Evolutionary conservation across 2,888 invertebrate species (phyloP).

Genomic region (Tiliacea citrago): DNA sequence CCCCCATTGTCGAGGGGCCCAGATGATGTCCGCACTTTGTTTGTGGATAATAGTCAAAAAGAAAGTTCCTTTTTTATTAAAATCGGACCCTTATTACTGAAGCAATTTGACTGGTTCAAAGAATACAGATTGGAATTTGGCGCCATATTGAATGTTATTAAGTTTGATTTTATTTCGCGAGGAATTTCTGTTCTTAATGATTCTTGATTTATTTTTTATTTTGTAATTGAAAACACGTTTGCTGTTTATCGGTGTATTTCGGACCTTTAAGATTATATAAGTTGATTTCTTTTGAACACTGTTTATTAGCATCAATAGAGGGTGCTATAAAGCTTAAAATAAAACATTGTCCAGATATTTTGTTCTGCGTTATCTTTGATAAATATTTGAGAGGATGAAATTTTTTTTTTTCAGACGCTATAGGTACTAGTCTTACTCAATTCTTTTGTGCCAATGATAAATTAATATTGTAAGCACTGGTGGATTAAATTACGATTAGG

Average conservation of each 20-base stretch:
- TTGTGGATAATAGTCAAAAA: slow-evolving; percentile 71
- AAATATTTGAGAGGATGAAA: not conserved
- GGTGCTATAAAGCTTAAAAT: not conserved
- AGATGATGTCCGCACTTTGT: slow-evolving; percentile 78
- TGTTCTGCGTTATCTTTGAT: not conserved
- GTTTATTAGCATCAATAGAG: not conserved
- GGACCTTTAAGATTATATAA: not conserved
- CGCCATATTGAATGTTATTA: slow-evolving; percentile 85
- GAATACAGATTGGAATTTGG: slow-evolving; percentile 83
- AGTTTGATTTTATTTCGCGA: slow-evolving; percentile 67
- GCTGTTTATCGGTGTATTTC: not conserved
- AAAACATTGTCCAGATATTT: not conserved
- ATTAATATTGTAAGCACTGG: slow-evolving; percentile 22
- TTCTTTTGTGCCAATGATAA: not conserved
- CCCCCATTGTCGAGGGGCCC: slow-evolving; percentile 68
- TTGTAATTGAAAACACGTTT: slow-evolving; percentile 49
- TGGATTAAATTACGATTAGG: slow-evolving; percentile 37
- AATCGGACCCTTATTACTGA: slow-evolving; percentile 82
- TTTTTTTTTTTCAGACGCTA: not conserved
- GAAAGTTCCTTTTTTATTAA: slow-evolving; percentile 72
- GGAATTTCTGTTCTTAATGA: slow-evolving; percentile 60
- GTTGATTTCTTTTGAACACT: not conserved
- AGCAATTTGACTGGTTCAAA: slow-evolving; percentile 83
- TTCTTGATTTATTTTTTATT: slow-evolving; percentile 50
- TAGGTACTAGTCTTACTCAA: not conserved